Percentiles rank a stretch among this genome's conserved stretches.
Evolutionary conservation across 2,888 invertebrate species (phyloP).

Genomic region (Cerceris rybyensis): DNA sequence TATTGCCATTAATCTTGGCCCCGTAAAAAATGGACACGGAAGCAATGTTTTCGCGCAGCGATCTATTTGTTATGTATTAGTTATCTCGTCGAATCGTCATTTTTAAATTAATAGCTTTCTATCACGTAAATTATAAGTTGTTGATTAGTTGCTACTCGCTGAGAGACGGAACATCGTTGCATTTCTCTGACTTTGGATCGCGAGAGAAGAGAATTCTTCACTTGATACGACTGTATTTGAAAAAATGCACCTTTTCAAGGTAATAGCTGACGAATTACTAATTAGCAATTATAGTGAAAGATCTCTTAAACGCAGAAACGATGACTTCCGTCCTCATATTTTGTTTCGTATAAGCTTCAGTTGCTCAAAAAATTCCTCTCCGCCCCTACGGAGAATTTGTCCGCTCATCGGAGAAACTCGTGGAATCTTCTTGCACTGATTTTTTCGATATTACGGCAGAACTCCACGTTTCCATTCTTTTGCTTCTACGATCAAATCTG

Average conservation of each 20-base stretch:
- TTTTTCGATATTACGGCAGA: not conserved
- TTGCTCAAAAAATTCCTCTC: constrained; percentile 54
- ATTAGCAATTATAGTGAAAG: too few species aligned
- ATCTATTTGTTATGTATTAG: constrained; percentile 71
- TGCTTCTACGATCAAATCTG: too few species aligned
- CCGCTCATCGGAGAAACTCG: not conserved
- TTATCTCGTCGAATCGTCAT: constrained; percentile 14
- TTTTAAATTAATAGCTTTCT: constrained; percentile 24
- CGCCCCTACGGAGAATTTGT: constrained; percentile 30
- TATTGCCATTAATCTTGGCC: not conserved
- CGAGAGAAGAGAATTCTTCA: too few species aligned
- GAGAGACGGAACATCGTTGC: constrained; percentile 32
- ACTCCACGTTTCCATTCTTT: too few species aligned
- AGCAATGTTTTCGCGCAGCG: constrained; percentile 39
- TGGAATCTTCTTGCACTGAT: not conserved
- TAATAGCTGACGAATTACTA: too few species aligned
- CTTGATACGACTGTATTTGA: too few species aligned
- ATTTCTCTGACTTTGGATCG: not conserved
- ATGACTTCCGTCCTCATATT: constrained; percentile 22
- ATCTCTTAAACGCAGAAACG: not conserved
- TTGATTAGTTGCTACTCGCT: constrained; percentile 69
- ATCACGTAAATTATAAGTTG: constrained; percentile 67
- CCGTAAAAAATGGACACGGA: constrained; percentile 27
- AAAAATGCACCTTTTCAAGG: too few species aligned
- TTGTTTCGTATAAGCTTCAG: constrained; percentile 26